Evolutionary conservation across 2,113 vertebrate genomes (phyloP).

Genomic region (Ascaphus truei): DNA sequence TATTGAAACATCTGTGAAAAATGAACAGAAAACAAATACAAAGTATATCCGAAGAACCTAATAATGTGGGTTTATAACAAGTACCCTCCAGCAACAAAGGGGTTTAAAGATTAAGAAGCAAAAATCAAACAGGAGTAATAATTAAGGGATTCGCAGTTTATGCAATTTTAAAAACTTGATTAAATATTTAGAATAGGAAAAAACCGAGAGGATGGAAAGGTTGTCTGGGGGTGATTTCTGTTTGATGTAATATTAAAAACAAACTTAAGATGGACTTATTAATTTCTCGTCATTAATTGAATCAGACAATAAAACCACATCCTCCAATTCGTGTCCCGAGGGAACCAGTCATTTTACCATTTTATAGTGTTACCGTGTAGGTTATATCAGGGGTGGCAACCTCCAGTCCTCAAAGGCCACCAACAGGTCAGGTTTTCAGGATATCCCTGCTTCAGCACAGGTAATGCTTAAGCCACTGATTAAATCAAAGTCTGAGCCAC

Average conservation of each 20-base stretch:
- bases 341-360: background rate
- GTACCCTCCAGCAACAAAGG: slow-evolving; percentile 2
- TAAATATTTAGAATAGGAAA: slow-evolving; percentile 17
- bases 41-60: background rate
- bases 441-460: too few relatives aligned
- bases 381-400: too few relatives aligned
- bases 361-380: background rate
- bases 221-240: background rate
- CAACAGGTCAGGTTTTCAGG: too few relatives aligned
- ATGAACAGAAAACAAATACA: background rate
- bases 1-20: background rate
- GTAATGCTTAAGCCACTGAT: too few relatives aligned
- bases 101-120: background rate
- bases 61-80: background rate
- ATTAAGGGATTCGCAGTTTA: background rate
- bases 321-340: background rate
- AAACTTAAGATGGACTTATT: background rate
- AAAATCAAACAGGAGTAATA: background rate
- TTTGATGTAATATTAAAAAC: slow-evolving; percentile 1
- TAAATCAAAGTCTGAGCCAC: too few relatives aligned
- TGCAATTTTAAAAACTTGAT: slow-evolving; percentile 22
- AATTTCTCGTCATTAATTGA: slow-evolving; percentile 15
- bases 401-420: too few relatives aligned
- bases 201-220: background rate
- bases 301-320: slow-evolving; percentile 15